phyloP scores from a whole-genome alignment of 2,113 vertebrate genomes.

The Turdus rufiventris region DNA sequence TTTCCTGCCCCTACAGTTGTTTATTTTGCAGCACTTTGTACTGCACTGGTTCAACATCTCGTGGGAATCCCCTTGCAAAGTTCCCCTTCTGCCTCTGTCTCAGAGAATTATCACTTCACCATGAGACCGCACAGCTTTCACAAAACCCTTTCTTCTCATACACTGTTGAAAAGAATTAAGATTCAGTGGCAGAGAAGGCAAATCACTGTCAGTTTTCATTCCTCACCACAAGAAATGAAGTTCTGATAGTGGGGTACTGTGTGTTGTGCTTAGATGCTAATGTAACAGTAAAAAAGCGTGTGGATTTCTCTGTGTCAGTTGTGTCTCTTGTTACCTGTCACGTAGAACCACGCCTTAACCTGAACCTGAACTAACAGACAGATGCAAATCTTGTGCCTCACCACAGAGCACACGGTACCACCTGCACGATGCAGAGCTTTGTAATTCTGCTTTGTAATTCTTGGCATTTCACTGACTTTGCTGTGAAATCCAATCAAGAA shows the following conservation, averaged over 20 bases:
- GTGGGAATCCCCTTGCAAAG: constrained; percentile 52
- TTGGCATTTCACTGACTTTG: not conserved
- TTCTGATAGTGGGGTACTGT: not conserved
- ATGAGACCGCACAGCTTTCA: not conserved
- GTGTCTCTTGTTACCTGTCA: not conserved
- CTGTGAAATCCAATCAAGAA: not conserved
- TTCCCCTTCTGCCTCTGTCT: constrained; percentile 34
- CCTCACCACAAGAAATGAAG: not conserved
- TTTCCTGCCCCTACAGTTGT: constrained; percentile 45
- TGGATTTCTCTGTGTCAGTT: not conserved
- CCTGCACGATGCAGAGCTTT: not conserved
- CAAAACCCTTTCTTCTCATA: constrained; percentile 1
- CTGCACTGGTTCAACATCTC: not conserved
- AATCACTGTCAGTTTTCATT: not conserved
- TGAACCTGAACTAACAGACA: not conserved
- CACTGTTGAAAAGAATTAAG: not conserved
- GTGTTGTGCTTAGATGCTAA: not conserved
- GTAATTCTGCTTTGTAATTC: not conserved
- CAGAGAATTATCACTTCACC: not conserved
- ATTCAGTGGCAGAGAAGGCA: not conserved
- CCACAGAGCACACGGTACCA: not conserved
- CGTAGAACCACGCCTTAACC: not conserved
- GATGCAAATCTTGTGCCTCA: constrained; percentile 6
- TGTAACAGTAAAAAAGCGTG: not conserved
- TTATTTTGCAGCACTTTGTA: not conserved